Evolutionary conservation across 2,888 invertebrate species (phyloP).

Genomic region (Sepiola atlantica): DNA sequence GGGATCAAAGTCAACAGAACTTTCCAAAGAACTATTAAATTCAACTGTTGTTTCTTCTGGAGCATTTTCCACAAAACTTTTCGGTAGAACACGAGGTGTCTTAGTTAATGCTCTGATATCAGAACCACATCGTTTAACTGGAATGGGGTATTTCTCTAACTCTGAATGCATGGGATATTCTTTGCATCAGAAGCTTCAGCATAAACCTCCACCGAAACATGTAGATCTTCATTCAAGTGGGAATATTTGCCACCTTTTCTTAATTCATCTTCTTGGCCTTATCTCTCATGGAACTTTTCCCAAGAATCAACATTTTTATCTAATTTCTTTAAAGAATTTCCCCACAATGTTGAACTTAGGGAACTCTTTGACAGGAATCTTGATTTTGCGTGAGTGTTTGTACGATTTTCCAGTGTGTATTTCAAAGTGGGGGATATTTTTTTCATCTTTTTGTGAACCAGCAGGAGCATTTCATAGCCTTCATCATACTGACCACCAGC

Average conservation of each 20-base stretch:
- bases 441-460: conserved; percentile 55
- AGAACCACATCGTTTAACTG: conserved; percentile 73
- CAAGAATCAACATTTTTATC: conserved; percentile 95
- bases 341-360: conserved; percentile 92
- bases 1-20: background rate
- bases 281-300: conserved; percentile 93
- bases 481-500: conserved; percentile 56
- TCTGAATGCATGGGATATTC: conserved; percentile 89
- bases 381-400: conserved; percentile 64
- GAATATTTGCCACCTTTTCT: conserved; percentile 89
- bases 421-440: conserved; percentile 70
- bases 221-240: conserved; percentile 89
- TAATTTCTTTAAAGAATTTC: conserved; percentile 91
- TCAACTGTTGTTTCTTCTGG: background rate
- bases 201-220: conserved; percentile 89
- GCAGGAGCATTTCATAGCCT: conserved; percentile 51
- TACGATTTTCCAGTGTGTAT: conserved; percentile 64
- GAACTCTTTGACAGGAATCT: conserved; percentile 66
- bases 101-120: background rate
- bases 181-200: conserved; percentile 92
- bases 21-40: background rate
- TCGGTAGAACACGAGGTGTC: background rate
- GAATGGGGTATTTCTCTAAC: conserved; percentile 84
- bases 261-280: conserved; percentile 93
- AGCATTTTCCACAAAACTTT: background rate